These are phyloP conservation scores for Corythornis madagascariensis DNA, from an alignment of 2,113 vertebrate species.

Conservation along the genomic window DNA sequence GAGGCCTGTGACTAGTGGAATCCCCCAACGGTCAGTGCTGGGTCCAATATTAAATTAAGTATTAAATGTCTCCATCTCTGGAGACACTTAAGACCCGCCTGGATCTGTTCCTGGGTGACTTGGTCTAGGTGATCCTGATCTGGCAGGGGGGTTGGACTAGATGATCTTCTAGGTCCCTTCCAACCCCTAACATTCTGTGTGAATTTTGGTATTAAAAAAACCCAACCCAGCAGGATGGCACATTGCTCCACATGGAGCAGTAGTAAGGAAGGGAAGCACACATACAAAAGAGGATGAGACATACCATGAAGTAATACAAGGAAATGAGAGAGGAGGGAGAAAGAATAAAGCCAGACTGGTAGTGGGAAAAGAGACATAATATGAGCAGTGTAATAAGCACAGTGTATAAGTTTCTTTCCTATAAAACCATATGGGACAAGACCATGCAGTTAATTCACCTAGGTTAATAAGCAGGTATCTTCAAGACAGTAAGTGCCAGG, in stretches of 20 bases:
- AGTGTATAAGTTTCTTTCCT: background rate
- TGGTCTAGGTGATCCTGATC: no score
- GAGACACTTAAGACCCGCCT: no score
- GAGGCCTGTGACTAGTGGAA: no score
- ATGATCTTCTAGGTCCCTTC: no score
- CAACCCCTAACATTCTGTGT: no score
- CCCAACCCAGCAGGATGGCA: background rate
- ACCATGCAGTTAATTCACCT: background rate
- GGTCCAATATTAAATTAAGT: no score
- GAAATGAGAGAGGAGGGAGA: background rate
- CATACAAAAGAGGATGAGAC: background rate
- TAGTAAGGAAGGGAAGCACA: background rate
- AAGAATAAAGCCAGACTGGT: background rate
- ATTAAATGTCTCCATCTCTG: no score
- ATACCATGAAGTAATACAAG: background rate
- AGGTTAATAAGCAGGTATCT: background rate
- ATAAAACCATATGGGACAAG: background rate
- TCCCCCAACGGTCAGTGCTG: no score
- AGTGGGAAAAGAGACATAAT: background rate
- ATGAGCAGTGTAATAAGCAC: background rate
- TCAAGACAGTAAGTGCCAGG: background rate
- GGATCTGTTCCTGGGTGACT: no score
- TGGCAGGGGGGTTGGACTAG: no score
- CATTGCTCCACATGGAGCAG: fast-evolving
- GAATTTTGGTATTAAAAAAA: background rate